Conservation (phyloP, 2,888 invertebrate species). For the Pseudococcus jackbeardsleyi region DNA sequence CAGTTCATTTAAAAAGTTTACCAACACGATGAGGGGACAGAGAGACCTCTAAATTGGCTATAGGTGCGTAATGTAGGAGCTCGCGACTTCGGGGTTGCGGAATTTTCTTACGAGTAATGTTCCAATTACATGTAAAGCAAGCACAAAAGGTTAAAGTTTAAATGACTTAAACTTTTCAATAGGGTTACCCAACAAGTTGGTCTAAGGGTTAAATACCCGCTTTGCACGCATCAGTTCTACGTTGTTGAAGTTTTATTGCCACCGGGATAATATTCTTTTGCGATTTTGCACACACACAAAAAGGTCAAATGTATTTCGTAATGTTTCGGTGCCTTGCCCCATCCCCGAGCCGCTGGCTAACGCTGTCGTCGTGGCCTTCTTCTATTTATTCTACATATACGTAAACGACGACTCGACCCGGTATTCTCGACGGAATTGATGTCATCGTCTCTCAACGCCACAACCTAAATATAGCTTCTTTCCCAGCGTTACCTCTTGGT, state of each 20-base stretch:
- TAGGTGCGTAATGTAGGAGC: neutral
- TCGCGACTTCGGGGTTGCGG: slow-evolving; percentile 15
- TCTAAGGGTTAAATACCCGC: slow-evolving; percentile 51
- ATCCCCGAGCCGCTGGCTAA: neutral
- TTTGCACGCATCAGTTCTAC: slow-evolving; percentile 54
- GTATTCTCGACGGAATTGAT: slow-evolving; percentile 11
- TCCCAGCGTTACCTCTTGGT: neutral
- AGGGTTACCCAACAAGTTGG: slow-evolving; percentile 52
- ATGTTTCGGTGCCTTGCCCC: neutral
- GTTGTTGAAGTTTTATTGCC: slow-evolving; percentile 49
- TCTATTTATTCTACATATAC: neutral
- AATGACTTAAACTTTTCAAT: slow-evolving; percentile 53
- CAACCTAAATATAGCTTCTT: neutral
- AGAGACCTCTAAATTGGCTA: neutral
- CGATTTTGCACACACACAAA: slow-evolving; percentile 19
- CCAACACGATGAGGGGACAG: neutral
- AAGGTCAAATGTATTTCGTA: slow-evolving; percentile 22
- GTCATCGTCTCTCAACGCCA: slow-evolving; percentile 13
- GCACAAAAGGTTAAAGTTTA: slow-evolving; percentile 53
- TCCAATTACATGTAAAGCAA: slow-evolving; percentile 49
- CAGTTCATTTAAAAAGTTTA: slow-evolving; percentile 46
- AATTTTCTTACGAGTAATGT: slow-evolving; percentile 49
- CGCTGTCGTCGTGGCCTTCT: neutral
- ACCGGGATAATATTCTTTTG: slow-evolving; percentile 36
- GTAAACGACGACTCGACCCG: neutral